Base-by-base conservation (phyloP, 1,140 invertebrate species). In the Drosophila nikananu region DNA sequence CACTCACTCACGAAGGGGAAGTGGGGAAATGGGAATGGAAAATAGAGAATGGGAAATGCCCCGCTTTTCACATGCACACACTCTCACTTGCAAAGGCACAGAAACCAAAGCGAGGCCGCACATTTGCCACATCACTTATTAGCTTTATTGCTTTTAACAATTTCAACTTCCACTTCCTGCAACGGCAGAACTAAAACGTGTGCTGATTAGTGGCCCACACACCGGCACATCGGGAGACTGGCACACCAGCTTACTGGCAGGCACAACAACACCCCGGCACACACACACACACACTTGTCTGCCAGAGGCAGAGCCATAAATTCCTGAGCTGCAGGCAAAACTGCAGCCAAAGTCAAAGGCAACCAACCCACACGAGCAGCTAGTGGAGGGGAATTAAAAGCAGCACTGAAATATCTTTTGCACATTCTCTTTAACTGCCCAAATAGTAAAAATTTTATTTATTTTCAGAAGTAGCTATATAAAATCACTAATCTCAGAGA, bases 61-160 rank as follows among this genome's bases (percentile, higher is more conserved):
- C 62, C 32, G 54, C 32, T 25, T 39, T 39, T 39, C 21, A n/a
- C n/a, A 44, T 21, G 42, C 32, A 60, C 65, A 72, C 51, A 42
- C 21, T 17, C 7, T 37, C 15, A n/a, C 27, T 27, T 1, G 23
- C n/a, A 25, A 17, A 42, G 19, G 19, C 52, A 72, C 58, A 51
- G 35, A 60, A 78, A 61, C 52, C 67, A 61, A 77, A 68, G 75
- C 63, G 55, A 79, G 71, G 77, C 80, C 77, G 68, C 84, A 89
- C 84, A 87, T 89, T 87, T 87, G 84, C 84, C 84, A 87, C 84
- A 87, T 89, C 84, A 87, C 84, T 84, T 87, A 87, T 87, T 87
- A 87, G 84, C 84, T 89, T 87, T 87, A 87, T 87, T 89, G 84
- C 84, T 87, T 87, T 87, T 87, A 87, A 87, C 84, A 87, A 87